Conservation (phyloP, 2,113 vertebrate genomes). For the Indicator indicator region DNA sequence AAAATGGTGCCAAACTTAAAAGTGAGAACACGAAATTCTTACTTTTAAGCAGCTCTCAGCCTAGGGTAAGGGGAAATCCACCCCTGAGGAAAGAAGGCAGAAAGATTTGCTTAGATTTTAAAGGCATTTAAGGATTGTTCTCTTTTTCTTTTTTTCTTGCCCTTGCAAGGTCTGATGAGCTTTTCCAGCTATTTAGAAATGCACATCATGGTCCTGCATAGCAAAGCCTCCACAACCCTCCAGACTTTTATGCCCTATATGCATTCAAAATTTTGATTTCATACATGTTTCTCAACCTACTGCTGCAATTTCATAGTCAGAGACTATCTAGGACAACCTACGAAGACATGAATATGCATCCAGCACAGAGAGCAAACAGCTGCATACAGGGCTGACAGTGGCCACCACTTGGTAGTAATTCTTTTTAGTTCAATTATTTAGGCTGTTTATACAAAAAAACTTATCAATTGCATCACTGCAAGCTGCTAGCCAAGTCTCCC, state of each 20-base stretch:
- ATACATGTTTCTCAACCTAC: constrained; percentile 53
- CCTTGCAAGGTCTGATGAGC: constrained; percentile 53
- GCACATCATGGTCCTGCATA: constrained; percentile 18
- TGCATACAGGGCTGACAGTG: not conserved
- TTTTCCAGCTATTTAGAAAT: constrained; percentile 55
- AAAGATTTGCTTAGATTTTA: constrained; percentile 53
- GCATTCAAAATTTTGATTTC: constrained; percentile 62
- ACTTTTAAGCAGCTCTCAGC: not conserved
- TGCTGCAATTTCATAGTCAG: constrained; percentile 13
- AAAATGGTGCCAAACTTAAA: constrained; percentile 28
- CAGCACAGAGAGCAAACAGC: not conserved
- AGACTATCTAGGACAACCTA: not conserved
- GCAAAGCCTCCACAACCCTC: constrained; percentile 24
- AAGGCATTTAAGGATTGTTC: constrained; percentile 18
- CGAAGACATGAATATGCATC: not conserved
- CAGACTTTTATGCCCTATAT: constrained; percentile 21
- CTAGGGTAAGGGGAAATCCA: constrained; percentile 15
- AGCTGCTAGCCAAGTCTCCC: not conserved
- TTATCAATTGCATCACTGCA: not conserved
- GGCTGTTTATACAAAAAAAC: not conserved
- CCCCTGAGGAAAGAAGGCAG: not conserved
- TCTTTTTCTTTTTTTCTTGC: not conserved
- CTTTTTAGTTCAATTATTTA: constrained; percentile 24
- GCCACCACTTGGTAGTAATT: not conserved
- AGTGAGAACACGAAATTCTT: constrained; percentile 37